Evolutionary conservation across 2,888 invertebrate genomes (phyloP).

Genomic region (Nycteola revayana): DNA sequence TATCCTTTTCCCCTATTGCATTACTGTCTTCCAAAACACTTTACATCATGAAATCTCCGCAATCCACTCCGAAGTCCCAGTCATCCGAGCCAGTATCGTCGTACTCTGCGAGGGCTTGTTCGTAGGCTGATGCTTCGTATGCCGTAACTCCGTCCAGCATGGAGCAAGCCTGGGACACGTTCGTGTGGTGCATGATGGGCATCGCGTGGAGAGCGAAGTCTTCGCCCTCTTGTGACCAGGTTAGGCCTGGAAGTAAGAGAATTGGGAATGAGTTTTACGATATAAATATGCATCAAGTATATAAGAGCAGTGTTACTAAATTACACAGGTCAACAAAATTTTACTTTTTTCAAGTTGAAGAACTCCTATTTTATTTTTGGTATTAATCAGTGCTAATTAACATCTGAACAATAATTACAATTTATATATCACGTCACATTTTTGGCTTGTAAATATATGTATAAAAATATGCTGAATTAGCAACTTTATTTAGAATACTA

Average conservation of each 20-base stretch:
- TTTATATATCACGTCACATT: too few relatives aligned
- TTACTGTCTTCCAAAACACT: constrained; percentile 5
- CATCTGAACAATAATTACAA: too few relatives aligned
- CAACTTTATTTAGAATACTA: too few relatives aligned
- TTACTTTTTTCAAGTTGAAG: too few relatives aligned
- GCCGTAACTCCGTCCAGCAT: constrained; percentile 81
- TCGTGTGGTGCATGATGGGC: constrained; percentile 84
- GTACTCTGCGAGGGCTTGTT: constrained; percentile 83
- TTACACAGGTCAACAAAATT: too few relatives aligned
- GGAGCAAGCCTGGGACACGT: constrained; percentile 82
- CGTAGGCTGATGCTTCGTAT: constrained; percentile 82
- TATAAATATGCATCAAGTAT: too few relatives aligned
- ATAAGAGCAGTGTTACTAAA: too few relatives aligned
- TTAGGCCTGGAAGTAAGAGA: constrained; percentile 69
- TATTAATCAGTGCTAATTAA: too few relatives aligned
- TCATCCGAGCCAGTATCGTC: constrained; percentile 83
- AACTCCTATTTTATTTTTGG: too few relatives aligned
- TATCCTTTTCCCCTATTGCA: not conserved
- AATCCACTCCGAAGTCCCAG: constrained; percentile 87
- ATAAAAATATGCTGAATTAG: too few relatives aligned
- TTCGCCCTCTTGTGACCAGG: constrained; percentile 86
- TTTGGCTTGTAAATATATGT: too few relatives aligned
- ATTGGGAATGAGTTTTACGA: too few relatives aligned
- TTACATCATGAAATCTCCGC: constrained; percentile 88
- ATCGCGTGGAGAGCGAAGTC: constrained; percentile 85